These are phyloP conservation scores for Varecia variegata DNA, from an alignment of 2,797 vertebrate species.

Conservation along the genomic window DNA sequence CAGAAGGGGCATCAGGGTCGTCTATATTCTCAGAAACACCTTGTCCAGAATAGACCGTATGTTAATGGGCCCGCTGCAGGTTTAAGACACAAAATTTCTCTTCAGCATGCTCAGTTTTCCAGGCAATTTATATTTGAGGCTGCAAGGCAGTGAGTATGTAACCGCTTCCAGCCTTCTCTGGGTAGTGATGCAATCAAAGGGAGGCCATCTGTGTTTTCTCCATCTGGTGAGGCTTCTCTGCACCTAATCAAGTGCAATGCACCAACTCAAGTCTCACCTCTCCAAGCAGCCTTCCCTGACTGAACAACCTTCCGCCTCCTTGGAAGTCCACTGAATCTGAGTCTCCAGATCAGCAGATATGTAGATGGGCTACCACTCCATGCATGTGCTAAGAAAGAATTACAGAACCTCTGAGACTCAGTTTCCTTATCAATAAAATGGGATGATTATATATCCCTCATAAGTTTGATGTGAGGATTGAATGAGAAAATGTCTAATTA, in stretches of 20 bases:
- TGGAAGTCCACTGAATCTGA: not conserved
- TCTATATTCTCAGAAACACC: not conserved
- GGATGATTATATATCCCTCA: not conserved
- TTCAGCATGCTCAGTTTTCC: conserved; percentile 52
- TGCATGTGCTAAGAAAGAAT: not conserved
- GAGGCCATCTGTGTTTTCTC: conserved; percentile 69
- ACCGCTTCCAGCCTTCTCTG: conserved; percentile 59
- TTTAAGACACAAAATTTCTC: conserved; percentile 16
- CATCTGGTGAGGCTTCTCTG: conserved; percentile 54
- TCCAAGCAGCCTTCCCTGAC: not conserved
- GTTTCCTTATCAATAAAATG: not conserved
- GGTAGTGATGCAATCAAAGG: conserved; percentile 53
- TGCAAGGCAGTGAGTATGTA: conserved; percentile 53
- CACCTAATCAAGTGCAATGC: not conserved
- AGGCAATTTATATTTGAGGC: conserved; percentile 63
- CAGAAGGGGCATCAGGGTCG: not conserved
- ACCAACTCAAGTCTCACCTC: not conserved
- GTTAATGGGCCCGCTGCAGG: not conserved
- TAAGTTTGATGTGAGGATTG: not conserved
- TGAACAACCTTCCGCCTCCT: not conserved
- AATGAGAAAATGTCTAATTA: not conserved
- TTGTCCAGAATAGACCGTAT: not conserved
- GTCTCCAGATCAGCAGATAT: not conserved
- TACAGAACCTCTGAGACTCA: not conserved
- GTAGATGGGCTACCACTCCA: not conserved